Percentiles rank a stretch among this genome's conserved stretches.
These are phyloP conservation scores for Pollicipes pollicipes DNA, from an alignment of 1,140 invertebrate genomes.

Conservation along the genomic window DNA sequence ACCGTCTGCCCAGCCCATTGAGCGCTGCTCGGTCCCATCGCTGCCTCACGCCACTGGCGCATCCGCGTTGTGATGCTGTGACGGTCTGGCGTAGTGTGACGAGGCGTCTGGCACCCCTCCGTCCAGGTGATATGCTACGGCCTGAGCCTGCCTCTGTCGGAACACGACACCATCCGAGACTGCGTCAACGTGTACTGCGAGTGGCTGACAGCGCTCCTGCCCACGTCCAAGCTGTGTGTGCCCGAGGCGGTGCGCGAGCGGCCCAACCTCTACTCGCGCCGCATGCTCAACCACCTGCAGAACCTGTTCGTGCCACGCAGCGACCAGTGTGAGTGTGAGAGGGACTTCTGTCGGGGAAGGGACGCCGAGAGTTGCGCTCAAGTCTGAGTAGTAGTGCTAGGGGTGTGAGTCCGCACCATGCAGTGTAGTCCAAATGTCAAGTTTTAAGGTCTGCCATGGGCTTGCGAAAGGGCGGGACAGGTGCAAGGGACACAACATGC, in stretches of 20 bases:
- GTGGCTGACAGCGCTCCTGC: conserved; percentile 75
- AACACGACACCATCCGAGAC: conserved; percentile 85
- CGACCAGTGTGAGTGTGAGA: conserved; percentile 52
- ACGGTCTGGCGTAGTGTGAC: not conserved
- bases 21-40: too few species aligned
- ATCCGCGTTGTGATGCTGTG: not conserved
- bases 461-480: too few species aligned
- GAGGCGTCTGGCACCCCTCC: not conserved
- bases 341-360: not conserved
- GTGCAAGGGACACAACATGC: too few species aligned
- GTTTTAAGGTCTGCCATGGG: too few species aligned
- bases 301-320: conserved; percentile 88
- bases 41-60: not conserved
- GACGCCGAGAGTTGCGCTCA: too few species aligned
- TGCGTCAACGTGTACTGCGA: conserved; percentile 95
- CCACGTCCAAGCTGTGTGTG: conserved; percentile 57
- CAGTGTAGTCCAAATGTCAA: too few species aligned
- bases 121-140: conserved; percentile 71
- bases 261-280: conserved; percentile 75
- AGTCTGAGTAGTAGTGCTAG: too few species aligned
- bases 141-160: conserved; percentile 64
- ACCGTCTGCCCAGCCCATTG: too few species aligned
- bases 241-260: conserved; percentile 70
- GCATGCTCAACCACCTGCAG: conserved; percentile 81
- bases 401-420: too few species aligned